A percentile compares a stretch with the other conserved stretches of the same genome.
Conservation (phyloP, 2,888 invertebrate genomes). For the Zonitis immaculata region DNA sequence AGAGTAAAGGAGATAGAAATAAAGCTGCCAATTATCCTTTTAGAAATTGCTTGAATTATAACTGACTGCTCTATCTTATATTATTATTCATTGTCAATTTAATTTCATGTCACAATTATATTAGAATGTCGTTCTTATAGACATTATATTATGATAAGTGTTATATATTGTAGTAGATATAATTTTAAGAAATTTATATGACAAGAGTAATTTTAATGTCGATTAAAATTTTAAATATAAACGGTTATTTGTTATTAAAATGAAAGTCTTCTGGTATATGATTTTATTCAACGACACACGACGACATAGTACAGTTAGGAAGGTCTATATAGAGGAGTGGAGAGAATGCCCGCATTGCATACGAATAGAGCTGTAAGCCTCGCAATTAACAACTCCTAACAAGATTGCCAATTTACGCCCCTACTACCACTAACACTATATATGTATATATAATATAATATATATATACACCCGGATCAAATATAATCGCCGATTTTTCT, state of each 20-base stretch:
- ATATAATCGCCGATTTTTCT: conserved; percentile 47
- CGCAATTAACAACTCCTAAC: conserved; percentile 48
- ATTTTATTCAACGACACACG: conserved; percentile 7
- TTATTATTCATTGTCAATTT: no score
- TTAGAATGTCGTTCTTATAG: no score
- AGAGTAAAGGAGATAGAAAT: no score
- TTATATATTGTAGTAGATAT: no score
- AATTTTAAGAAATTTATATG: no score
- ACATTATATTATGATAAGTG: no score
- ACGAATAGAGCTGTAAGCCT: conserved; percentile 45
- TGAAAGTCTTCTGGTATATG: no score
- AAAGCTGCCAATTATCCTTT: conserved; percentile 29
- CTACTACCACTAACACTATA: conserved; percentile 28
- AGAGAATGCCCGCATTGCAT: conserved; percentile 39
- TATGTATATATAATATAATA: conserved; percentile 36
- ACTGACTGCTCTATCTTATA: conserved; percentile 19
- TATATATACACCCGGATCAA: conserved; percentile 41
- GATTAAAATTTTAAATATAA: no score
- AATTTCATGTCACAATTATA: no score
- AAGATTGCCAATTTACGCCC: conserved; percentile 47
- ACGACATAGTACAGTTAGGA: no score
- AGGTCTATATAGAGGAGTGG: conserved; percentile 18
- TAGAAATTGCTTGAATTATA: conserved; percentile 29
- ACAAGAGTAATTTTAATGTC: no score
- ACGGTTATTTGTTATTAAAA: no score